Evolutionary conservation across 2,797 vertebrate genomes (phyloP), one percentile per base, ranked within the genome.

Genomic region (Mormyrops boulengeri): DNA sequence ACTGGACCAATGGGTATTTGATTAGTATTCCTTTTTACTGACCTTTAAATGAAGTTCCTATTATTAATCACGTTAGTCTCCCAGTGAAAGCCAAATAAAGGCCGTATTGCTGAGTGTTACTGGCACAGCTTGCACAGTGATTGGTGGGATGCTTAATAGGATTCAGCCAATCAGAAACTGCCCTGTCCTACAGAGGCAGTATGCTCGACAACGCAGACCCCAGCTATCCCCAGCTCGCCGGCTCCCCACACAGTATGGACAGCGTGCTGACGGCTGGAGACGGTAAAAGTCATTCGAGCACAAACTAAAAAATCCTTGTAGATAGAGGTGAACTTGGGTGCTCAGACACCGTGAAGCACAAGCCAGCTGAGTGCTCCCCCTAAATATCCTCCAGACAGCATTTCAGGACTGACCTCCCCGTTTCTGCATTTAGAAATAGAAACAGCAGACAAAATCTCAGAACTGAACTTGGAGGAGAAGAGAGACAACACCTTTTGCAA

Each of bases 171-270:
- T 80, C 73, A n/a, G 73, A 44, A 80, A 47, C 17, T 80, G 11
- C 12, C 38, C 73, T 80, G 22, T 88, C 26, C 89, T 89, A 73
- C 95, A 99, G 98, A 94, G 96, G 97, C 95, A 97, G 95, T 0
- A 91, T 97, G 92, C 95, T 98, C 90, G 98, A 99, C 47, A 96
- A 97, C 5, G 96, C 97, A 2, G 98, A 99, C 0, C 86, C 95
- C 3, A 93, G 93, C 91, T 99, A 98, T 91, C 96, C 97, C 0
- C 97, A 98, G 90, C 96, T 98, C 87, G 96, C 97, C 0, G 95
- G 95, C 0, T 98, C 98, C 7, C 98, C 98, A 0, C 97, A 98
- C 94, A 98, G 97, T 92, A 98, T 99, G 98, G 98, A 99, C 95
- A 98, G 97, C 0, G 95, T 96, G 91, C 97, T 99, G 89, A 97